phyloP scores from a whole-genome alignment of 2,797 vertebrate species.

The Pantherophis vulpinus region DNA sequence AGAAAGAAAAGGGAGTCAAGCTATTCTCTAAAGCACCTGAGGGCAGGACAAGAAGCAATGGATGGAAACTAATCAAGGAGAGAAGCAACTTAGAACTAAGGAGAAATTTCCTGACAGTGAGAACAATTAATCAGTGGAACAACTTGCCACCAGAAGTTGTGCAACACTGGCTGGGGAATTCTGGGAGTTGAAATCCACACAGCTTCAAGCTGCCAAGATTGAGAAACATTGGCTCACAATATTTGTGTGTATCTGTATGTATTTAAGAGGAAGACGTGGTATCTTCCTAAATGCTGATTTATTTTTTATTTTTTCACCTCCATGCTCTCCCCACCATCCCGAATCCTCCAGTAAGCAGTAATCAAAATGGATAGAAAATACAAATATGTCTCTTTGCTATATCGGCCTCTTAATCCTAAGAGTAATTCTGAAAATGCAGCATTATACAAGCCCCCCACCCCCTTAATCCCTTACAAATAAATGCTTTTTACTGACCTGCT shows the following conservation, averaged over 20 bases:
- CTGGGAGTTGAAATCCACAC: neutral
- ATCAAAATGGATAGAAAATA: slow-evolving; percentile 55
- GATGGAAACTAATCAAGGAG: no score
- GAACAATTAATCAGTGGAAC: neutral
- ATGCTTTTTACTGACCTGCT: slow-evolving; percentile 46
- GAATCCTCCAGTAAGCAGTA: slow-evolving; percentile 64
- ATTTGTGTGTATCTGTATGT: neutral
- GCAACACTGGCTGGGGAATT: neutral
- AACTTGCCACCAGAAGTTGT: no score
- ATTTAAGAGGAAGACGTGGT: neutral
- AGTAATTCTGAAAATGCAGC: slow-evolving; percentile 61
- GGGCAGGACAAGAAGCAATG: no score
- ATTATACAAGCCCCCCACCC: slow-evolving; percentile 36
- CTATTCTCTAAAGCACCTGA: no score
- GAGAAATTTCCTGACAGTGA: no score
- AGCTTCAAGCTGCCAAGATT: neutral
- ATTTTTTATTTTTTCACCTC: neutral
- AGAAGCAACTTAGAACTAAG: no score
- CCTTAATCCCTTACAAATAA: slow-evolving; percentile 64
- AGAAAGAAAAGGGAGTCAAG: no score
- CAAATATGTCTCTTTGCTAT: slow-evolving; percentile 44
- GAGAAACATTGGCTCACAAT: neutral
- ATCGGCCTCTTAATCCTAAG: slow-evolving; percentile 67
- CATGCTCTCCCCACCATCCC: neutral
- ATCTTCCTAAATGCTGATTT: neutral